Conservation (phyloP, 2,888 invertebrate species). For the Andrena camellia region DNA sequence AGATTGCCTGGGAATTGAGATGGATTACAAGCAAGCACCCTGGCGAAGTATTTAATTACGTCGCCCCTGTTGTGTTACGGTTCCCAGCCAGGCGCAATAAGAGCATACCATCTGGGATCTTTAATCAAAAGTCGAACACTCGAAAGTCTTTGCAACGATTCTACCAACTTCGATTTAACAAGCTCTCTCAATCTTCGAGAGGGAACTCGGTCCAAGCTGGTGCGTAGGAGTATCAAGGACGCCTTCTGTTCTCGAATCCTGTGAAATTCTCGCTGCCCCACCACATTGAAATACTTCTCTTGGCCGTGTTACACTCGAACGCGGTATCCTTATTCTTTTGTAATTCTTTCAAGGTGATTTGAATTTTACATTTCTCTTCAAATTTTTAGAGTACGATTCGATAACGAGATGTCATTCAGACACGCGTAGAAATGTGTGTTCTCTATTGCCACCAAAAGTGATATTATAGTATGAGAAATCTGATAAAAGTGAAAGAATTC, state of each 20-base stretch:
- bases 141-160: constrained; percentile 47
- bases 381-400: too few relatives aligned
- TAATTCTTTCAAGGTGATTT: neutral
- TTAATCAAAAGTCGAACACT: constrained; percentile 58
- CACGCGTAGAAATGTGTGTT: too few relatives aligned
- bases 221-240: constrained; percentile 19
- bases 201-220: constrained; percentile 10
- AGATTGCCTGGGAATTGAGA: neutral
- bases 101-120: constrained; percentile 38
- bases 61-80: constrained; percentile 24
- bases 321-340: neutral
- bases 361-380: too few relatives aligned
- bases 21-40: neutral
- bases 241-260: neutral
- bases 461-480: too few relatives aligned
- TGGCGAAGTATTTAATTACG: constrained; percentile 40
- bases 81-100: constrained; percentile 40
- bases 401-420: too few relatives aligned
- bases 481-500: too few relatives aligned
- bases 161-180: constrained; percentile 34
- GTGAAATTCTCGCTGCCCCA: neutral
- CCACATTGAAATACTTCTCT: neutral
- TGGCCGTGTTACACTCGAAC: neutral
- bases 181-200: constrained; percentile 15
- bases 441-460: too few relatives aligned